These are phyloP conservation scores for Alloplasta piceator DNA, from an alignment of 2,888 invertebrate species.

Conservation along the genomic window DNA sequence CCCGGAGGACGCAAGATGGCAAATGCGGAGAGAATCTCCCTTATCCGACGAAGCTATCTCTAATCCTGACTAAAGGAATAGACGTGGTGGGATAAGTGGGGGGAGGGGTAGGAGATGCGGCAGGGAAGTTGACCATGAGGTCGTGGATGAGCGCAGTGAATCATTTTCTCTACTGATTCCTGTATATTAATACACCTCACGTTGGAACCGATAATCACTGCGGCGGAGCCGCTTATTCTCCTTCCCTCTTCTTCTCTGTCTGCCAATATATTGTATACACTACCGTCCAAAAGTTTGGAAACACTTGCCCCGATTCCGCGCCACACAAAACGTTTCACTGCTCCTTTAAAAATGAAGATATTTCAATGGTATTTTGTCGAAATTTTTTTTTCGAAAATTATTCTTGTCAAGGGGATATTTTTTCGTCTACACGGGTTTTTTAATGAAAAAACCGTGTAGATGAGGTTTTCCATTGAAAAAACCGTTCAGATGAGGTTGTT, in stretches of 20 bases:
- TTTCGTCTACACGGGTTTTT: no score
- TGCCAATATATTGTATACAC: slow-evolving; percentile 34
- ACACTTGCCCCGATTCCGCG: no score
- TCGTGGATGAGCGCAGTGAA: slow-evolving; percentile 59
- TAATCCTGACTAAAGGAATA: slow-evolving; percentile 36
- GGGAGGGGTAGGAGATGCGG: no score
- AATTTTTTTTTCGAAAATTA: no score
- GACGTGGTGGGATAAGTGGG: slow-evolving; percentile 21
- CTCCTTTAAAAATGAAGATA: no score
- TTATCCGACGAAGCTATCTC: slow-evolving; percentile 60
- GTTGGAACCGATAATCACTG: slow-evolving; percentile 58
- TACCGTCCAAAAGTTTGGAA: no score
- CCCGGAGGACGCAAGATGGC: slow-evolving; percentile 63
- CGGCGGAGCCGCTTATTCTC: slow-evolving; percentile 48
- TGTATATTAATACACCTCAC: slow-evolving; percentile 46
- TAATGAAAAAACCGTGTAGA: no score
- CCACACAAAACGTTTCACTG: no score
- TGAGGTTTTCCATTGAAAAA: no score
- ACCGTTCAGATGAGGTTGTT: no score
- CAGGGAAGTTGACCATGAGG: slow-evolving; percentile 55
- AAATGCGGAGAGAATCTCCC: slow-evolving; percentile 60
- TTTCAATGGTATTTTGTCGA: no score
- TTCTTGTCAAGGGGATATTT: no score
- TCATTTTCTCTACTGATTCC: slow-evolving; percentile 60
- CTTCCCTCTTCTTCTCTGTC: slow-evolving; percentile 18